Evolutionary conservation across 2,113 vertebrate species (phyloP).

Genomic region (Dipodomys merriami): DNA sequence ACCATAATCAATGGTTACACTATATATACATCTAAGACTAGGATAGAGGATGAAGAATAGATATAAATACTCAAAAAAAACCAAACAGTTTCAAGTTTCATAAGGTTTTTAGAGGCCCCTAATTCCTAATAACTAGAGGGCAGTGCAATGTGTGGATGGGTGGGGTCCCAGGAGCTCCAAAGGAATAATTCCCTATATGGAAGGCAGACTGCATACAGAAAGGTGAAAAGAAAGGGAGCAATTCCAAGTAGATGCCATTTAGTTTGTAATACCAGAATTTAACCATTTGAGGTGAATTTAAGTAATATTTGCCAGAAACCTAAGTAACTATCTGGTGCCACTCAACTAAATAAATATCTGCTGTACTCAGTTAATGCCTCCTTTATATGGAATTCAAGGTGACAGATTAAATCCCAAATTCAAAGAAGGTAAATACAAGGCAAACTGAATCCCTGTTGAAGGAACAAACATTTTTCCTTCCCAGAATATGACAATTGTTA

Average conservation of each 20-base stretch:
- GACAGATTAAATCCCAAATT: not conserved
- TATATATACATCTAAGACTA: not conserved
- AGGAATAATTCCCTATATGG: not conserved
- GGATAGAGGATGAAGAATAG: not conserved
- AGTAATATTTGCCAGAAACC: constrained; percentile 24
- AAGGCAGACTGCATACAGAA: not conserved
- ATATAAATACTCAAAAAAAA: not conserved
- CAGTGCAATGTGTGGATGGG: no score
- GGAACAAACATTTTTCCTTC: constrained; percentile 20
- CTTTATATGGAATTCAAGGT: constrained; percentile 43
- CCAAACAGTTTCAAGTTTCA: not conserved
- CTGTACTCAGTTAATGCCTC: not conserved
- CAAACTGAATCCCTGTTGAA: constrained; percentile 11
- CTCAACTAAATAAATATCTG: not conserved
- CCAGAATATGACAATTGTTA: not conserved
- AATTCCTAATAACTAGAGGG: not conserved
- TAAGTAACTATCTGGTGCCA: not conserved
- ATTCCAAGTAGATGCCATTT: not conserved
- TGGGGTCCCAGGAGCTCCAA: not conserved
- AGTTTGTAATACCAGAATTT: constrained; percentile 43
- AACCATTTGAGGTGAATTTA: not conserved
- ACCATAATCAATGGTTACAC: not conserved
- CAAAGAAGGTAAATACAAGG: constrained; percentile 20
- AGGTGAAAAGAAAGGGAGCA: not conserved
- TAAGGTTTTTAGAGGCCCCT: not conserved